Percentiles rank a stretch among this genome's conserved stretches.
These are phyloP conservation scores for Acromyrmex heyeri DNA, from an alignment of 1,140 invertebrate genomes.

Conservation along the genomic window DNA sequence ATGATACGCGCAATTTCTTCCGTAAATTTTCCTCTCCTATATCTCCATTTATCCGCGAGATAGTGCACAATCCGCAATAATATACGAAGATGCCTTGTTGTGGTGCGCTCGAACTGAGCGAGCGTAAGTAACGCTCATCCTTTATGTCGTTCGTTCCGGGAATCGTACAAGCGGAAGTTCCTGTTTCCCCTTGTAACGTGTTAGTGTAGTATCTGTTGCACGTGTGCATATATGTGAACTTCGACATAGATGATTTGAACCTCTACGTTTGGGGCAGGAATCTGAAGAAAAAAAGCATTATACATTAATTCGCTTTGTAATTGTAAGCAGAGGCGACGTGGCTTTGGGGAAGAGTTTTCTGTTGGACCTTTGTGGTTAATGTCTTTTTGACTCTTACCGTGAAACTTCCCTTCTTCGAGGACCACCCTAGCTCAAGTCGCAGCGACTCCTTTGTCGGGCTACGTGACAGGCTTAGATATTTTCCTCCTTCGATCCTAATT, in stretches of 20 bases:
- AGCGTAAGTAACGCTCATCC: conserved; percentile 32
- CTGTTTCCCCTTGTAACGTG: not conserved
- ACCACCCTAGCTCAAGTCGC: conserved; percentile 64
- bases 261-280: conserved; percentile 45
- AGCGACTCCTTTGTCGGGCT: conserved; percentile 62
- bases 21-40: not conserved
- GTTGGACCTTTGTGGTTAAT: conserved; percentile 63
- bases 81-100: conserved; percentile 26
- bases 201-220: not conserved
- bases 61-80: conserved; percentile 23
- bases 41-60: conserved; percentile 12
- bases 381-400: conserved; percentile 71
- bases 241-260: conserved; percentile 31
- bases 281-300: conserved; percentile 67
- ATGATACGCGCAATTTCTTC: conserved; percentile 30
- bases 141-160: conserved; percentile 31
- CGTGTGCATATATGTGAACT: not conserved
- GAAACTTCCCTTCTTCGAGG: conserved; percentile 17
- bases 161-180: conserved; percentile 26
- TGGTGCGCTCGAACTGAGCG: conserved; percentile 24
- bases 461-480: conserved; percentile 77
- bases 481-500: conserved; percentile 73
- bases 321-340: conserved; percentile 66
- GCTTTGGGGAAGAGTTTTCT: conserved; percentile 40
- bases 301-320: conserved; percentile 74